Evolutionary conservation across 2,888 invertebrate genomes (phyloP).

Genomic region (Diloba caeruleocephala): DNA sequence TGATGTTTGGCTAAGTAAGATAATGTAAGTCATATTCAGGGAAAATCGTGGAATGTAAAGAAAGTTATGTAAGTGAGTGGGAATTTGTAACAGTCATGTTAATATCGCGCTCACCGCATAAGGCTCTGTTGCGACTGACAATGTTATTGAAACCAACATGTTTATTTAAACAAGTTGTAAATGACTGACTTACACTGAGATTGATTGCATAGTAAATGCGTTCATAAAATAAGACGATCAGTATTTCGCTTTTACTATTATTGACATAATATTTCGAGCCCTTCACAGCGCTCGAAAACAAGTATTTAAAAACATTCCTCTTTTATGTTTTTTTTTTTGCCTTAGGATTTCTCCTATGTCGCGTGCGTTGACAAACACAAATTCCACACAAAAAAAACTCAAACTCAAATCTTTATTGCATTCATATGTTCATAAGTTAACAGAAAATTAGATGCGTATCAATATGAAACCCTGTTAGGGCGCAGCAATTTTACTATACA

Average conservation of each 20-base stretch:
- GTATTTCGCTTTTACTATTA: not conserved
- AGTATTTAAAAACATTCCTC: slow-evolving; percentile 43
- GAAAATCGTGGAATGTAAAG: slow-evolving; percentile 64
- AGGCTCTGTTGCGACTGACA: slow-evolving; percentile 36
- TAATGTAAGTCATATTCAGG: slow-evolving; percentile 80
- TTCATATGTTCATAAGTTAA: too few species aligned
- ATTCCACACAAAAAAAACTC: too few species aligned
- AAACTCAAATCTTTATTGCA: too few species aligned
- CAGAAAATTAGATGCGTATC: too few species aligned
- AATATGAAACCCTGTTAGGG: too few species aligned
- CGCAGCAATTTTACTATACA: too few species aligned
- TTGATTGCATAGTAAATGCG: too few species aligned
- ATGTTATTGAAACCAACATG: not conserved
- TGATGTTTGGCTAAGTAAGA: slow-evolving; percentile 85
- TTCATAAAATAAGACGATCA: too few species aligned
- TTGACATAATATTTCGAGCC: slow-evolving; percentile 5
- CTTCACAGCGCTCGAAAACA: slow-evolving; percentile 2
- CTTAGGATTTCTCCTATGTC: too few species aligned
- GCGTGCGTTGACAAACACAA: too few species aligned
- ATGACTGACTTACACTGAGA: too few species aligned
- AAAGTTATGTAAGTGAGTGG: slow-evolving; percentile 50
- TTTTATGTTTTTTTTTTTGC: not conserved
- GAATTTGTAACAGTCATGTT: slow-evolving; percentile 71
- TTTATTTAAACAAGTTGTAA: not conserved
- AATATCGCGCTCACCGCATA: slow-evolving; percentile 53